Evolutionary conservation across 1,140 invertebrate genomes (phyloP).

Genomic region (Papilio aristodemus): DNA sequence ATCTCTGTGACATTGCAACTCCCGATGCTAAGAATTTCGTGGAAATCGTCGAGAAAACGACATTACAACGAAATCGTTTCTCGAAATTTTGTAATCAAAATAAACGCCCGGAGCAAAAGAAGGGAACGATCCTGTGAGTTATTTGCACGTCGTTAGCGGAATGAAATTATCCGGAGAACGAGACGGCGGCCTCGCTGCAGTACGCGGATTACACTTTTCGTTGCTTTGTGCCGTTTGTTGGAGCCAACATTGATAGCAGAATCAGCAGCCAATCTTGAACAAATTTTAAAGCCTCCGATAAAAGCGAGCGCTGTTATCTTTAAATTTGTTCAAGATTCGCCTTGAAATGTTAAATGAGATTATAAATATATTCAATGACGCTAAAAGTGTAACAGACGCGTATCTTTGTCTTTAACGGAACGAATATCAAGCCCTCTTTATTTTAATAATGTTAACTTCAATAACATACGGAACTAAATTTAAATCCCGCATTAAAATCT

Average conservation of each 20-base stretch:
- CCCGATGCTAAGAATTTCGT: not conserved
- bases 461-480: not conserved
- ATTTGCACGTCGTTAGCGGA: constrained; percentile 20
- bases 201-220: constrained; percentile 1
- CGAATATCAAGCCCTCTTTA: not conserved
- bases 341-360: not conserved
- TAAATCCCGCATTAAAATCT: too few relatives aligned
- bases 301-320: too few relatives aligned
- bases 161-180: constrained; percentile 16
- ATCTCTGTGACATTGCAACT: constrained; percentile 1
- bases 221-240: not conserved
- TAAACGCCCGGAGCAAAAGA: not conserved
- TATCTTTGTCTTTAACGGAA: not conserved
- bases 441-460: constrained; percentile 3
- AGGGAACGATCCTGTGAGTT: constrained; percentile 10
- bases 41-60: constrained; percentile 2
- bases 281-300: too few relatives aligned
- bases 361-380: not conserved
- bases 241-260: not conserved
- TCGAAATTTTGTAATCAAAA: constrained; percentile 11
- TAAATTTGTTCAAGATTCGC: not conserved
- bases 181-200: not conserved
- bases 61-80: constrained; percentile 13
- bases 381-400: not conserved
- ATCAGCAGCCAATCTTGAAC: too few relatives aligned